phyloP scores from a whole-genome alignment of 2,888 invertebrate genomes.

The Synergus gifuensis region DNA sequence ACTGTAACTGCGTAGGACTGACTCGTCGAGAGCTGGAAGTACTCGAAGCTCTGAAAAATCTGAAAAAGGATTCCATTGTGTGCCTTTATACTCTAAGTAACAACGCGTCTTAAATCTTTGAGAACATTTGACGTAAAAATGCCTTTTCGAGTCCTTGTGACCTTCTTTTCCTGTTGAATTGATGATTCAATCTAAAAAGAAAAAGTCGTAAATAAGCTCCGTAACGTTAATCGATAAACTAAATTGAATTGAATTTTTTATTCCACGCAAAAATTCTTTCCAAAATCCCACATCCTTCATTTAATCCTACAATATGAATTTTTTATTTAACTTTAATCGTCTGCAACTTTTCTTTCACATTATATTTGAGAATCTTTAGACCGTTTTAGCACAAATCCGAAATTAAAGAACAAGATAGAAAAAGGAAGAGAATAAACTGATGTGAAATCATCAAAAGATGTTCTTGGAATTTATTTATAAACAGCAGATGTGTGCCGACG shows the following conservation, averaged over 20 bases:
- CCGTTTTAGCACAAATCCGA: too few species aligned
- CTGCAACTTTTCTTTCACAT: too few species aligned
- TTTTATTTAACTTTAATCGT: too few species aligned
- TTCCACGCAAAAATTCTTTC: too few species aligned
- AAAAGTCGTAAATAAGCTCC: too few species aligned
- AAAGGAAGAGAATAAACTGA: background rate
- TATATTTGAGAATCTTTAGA: too few species aligned
- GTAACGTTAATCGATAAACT: too few species aligned
- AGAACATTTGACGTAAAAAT: slow-evolving; percentile 8
- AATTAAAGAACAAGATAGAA: background rate
- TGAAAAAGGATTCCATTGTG: slow-evolving; percentile 15
- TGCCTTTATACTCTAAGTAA: slow-evolving; percentile 8
- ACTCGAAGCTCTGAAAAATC: slow-evolving; percentile 18
- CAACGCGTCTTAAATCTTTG: slow-evolving; percentile 16
- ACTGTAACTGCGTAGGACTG: slow-evolving; percentile 30
- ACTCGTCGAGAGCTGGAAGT: background rate
- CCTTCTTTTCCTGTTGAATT: slow-evolving; percentile 2
- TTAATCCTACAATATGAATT: too few species aligned
- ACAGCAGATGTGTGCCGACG: background rate
- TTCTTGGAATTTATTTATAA: background rate
- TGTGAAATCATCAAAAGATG: background rate
- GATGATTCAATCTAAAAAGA: background rate
- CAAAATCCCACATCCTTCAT: too few species aligned
- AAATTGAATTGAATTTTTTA: too few species aligned
- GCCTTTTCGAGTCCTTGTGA: background rate